These are phyloP conservation scores for Mionectes olivaceus DNA, from an alignment of 2,797 vertebrate species.

Conservation along the genomic window DNA sequence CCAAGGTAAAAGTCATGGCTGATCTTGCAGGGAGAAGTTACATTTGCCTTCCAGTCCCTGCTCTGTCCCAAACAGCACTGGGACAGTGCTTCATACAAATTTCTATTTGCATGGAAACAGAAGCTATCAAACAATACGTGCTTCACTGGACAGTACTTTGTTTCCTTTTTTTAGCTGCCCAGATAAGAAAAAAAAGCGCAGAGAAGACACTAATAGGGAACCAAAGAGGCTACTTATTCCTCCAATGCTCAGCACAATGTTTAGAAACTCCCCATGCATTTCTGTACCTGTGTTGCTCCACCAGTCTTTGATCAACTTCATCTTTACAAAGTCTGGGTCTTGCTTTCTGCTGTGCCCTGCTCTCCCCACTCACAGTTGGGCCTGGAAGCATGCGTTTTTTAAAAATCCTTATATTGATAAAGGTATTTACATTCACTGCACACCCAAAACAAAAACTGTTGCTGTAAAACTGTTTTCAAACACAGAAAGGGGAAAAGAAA, in stretches of 20 bases:
- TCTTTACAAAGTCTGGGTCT: not conserved
- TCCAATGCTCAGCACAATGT: not conserved
- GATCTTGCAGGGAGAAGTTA: not conserved
- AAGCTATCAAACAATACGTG: not conserved
- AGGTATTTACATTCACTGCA: not conserved
- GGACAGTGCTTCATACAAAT: not conserved
- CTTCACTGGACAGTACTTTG: not conserved
- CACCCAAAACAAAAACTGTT: not conserved
- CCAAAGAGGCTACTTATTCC: not conserved
- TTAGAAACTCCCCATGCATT: not conserved
- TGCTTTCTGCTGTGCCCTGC: not conserved
- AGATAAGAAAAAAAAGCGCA: slow-evolving; percentile 23
- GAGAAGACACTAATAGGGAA: not conserved
- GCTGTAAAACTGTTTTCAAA: not conserved
- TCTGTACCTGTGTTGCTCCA: not conserved
- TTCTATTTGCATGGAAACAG: not conserved
- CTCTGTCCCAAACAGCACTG: not conserved
- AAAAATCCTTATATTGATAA: not conserved
- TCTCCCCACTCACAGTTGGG: not conserved
- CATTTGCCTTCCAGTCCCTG: not conserved
- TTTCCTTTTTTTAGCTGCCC: not conserved
- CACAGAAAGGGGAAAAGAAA: not conserved
- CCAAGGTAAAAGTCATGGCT: not conserved
- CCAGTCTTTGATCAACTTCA: not conserved
- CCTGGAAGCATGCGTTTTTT: not conserved